Evolutionary conservation across 2,113 vertebrate genomes (phyloP), one percentile per base, ranked within the genome.

Genomic region (Cisticola juncidis): DNA sequence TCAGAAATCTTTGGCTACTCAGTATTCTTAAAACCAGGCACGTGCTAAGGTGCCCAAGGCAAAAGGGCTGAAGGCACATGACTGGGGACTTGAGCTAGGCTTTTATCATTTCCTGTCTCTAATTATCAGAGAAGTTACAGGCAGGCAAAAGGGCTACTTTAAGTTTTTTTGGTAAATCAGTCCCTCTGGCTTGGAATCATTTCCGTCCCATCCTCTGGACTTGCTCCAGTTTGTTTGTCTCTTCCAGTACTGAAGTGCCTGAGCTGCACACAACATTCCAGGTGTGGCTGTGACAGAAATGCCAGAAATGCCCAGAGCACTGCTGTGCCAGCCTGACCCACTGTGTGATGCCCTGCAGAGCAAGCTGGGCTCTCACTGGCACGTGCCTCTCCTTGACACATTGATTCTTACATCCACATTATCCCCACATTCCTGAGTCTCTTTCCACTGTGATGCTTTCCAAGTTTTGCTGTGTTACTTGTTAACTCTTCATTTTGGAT

Each of bases 131-230:
- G 58, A 50, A 95, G 92, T 83, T 81, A 44, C 68, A 71, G 56
- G 77, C 31, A 2, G 64, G 60, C 83, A 92, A 86, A 86, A 96
- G 50, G 90, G 71, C 88, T 92, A 47, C 94, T 96, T 90, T 50
- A 83, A 72, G 80, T 96, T 94, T 92, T 90, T 80, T 61, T 81
- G 60, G 88, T 95, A 92, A 92, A 90, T 96, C 95, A 54, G 82
- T 95, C 88, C 90, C 90, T 94, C 86, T 2, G 35, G 88, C 93
- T 96, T 88, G 79, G 92, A 92, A 96, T 96, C 68, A 86, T 93
- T 95, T 95, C 90, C 48, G 69, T 97, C 96, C 92, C 93, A 93
- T 93, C 92, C 95, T 96, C 86, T 97, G 94, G 94, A 88, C 92
- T 94, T 90, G 88, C 86, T 92, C 76, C 95, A 92, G 90, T 94